These are phyloP conservation scores for Tauraco erythrolophus DNA, from an alignment of 2,113 vertebrate species.

Conservation along the genomic window DNA sequence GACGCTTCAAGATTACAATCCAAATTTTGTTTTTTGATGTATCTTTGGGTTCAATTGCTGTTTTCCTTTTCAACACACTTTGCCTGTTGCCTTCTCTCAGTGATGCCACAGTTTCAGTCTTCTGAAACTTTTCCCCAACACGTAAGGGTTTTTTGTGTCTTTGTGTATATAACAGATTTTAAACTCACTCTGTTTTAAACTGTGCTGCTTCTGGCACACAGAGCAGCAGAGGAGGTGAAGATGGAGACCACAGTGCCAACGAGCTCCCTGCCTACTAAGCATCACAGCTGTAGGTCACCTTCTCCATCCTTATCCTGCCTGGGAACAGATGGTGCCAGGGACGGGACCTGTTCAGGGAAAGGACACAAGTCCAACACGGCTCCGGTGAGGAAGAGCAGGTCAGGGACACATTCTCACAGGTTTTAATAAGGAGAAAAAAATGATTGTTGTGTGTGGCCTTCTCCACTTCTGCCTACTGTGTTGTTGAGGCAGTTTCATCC, in stretches of 20 bases:
- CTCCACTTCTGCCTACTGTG: background rate
- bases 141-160: background rate
- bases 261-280: background rate
- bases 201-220: background rate
- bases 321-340: background rate
- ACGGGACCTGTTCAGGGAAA: background rate
- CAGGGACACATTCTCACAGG: background rate
- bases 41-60: background rate
- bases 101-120: background rate
- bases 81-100: background rate
- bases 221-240: background rate
- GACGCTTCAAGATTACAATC: background rate
- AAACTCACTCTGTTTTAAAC: background rate
- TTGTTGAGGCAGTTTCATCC: background rate
- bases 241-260: fast-evolving
- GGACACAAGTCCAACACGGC: background rate
- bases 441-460: fast-evolving
- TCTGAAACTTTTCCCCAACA: background rate
- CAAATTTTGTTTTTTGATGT: background rate
- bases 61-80: background rate
- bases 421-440: background rate
- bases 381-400: background rate
- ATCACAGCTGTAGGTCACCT: background rate
- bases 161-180: background rate
- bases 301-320: background rate